Base-by-base conservation (phyloP, 2,797 vertebrate genomes). In the Sebastes alutus region DNA sequence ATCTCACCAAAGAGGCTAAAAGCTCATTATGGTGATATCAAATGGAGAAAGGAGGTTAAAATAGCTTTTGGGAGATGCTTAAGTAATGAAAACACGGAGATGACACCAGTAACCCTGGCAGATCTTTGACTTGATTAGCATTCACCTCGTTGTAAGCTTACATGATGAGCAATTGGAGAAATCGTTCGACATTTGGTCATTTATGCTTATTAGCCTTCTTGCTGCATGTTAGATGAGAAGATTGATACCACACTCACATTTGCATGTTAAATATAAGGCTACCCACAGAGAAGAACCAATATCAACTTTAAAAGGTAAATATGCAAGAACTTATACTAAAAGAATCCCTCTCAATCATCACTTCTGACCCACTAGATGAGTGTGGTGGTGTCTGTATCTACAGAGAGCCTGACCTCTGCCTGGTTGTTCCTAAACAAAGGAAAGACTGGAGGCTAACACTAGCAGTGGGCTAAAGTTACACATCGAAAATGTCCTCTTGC, bases 1-100 rank as follows among this genome's bases (percentile, higher is more conserved):
- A 30, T 72, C 65, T 86, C 60, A 62, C 59, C 73, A 66, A 66
- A 70, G 56, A 55, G 49, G 77, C 33, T 42, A 71, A 60, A 54
- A 35, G 70, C 74, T 66, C 38, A 35, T 13, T 23, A 32, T 8
- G 16, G 22, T 65, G 29, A 23, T 62, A 58, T 67, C 11, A 42
- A 58, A 78, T 72, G 56, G 20, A 77, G 16, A 75, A 66, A 73
- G 18, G 7, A 22, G 32, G 25, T 78, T 77, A 14, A 59, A 77
- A 38, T 30, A 27, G 32, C n/a, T 35, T 73, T 52, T 16, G 32
- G 29, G 32, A 59, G 54, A 20, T 62, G 32, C 30, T 63, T 60
- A 38, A 61, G 35, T 73, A 33, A 72, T 54, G 59, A 54, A 78
- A 75, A 82, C 33, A 67, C 38, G 46, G 4, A 68, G 12, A 68